Evolutionary conservation across 37 sponge, comb jelly and placozoan genomes (phyloP), one percentile per base, ranked within the genome.

Genomic region (Mnemiopsis leidyi): DNA sequence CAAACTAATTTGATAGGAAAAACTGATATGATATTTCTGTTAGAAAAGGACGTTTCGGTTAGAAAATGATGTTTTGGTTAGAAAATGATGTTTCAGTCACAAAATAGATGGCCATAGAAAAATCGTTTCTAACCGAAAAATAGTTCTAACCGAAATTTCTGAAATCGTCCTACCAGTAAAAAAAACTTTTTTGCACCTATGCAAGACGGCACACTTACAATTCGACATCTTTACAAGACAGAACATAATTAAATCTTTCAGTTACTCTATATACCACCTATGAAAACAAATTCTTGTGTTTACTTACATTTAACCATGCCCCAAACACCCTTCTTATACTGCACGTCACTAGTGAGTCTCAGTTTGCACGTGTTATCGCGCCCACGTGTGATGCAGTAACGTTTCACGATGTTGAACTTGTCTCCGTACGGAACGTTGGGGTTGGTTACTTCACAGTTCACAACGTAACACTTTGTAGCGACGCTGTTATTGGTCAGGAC

Each of bases 221-320:
- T n/a, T n/a, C n/a, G n/a, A n/a, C n/a, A n/a, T n/a, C 61, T 13
- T 48, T 48, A 13, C 13, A 13, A 48, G 13, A 48, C 13, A 48
- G 5, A 48, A 48, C 13, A 48, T 48, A 48, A 48, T 48, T 48
- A 48, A 13, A 48, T 48, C 61, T 48, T 48, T 48, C 61, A 48
- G 5, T 5, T 48, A 48, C 61, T 13, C 13, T 48, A 48, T 48
- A 48, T 18, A 48, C 61, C 5, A 48, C 68, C 68, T 61, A 61
- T 21, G 18, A 61, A 61, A 61, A 61, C 18, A 61, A 23, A 69
- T 69, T 25, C 73, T 69, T 69, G 73, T 69, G 73, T 69, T 69
- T 69, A 93, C 71, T 40, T 93, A 93, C 69, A 93, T 83, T 68
- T 83, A 32, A 68, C 94, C 94, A 69, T 93, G 88, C 69, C 68